Evolutionary conservation across 2,113 vertebrate genomes (phyloP), one percentile per base, ranked within the genome.

Genomic region (Sorex fumeus): DNA sequence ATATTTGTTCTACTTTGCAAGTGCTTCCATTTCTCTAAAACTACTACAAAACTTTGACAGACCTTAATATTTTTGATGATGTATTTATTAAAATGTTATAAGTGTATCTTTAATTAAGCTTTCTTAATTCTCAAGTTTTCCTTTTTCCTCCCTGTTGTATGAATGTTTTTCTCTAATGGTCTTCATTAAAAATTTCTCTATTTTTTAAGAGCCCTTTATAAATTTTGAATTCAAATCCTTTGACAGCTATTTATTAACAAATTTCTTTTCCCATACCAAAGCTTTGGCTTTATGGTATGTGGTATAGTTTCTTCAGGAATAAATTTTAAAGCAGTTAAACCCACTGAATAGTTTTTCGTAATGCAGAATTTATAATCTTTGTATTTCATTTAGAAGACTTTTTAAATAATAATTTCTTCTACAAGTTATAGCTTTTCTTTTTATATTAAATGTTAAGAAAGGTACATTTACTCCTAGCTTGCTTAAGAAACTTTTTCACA

Each of bases 211-310:
- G 10, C 40, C 40, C 40, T 88, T 15, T 69, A 89, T 82, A 72
- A 91, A 60, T 91, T 93, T 62, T 86, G 34, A 85, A 60, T 81
- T 72, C 40, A 60, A 88, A 91, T 57, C 30, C 43, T 60, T 45
- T 60, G 75, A 88, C 4, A 4, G 3, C 40, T 40, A 40, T 25
- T 83, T 76, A 18, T 3, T 82, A 30, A 78, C 16, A 94, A 70
- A 66, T 90, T 47, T 64, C 18, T 78, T 87, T 40, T 88, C 18
- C 2, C n/a, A 87, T 30, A 69, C 23, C 7, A 82, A 92, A 21
- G 18, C 13, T 85, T 78, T 82, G 57, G 27, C 57, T 84, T 21
- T 28, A 21, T 23, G 50, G 34, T 82, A 23, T 74, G 9, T 82
- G 11, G 15, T 45, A 1, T 25, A 30, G 64, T 69, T 84, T 70